Evolutionary conservation across 2,888 invertebrate species (phyloP), one percentile per base, ranked within the genome.

Genomic region (Perizoma affinitatum): DNA sequence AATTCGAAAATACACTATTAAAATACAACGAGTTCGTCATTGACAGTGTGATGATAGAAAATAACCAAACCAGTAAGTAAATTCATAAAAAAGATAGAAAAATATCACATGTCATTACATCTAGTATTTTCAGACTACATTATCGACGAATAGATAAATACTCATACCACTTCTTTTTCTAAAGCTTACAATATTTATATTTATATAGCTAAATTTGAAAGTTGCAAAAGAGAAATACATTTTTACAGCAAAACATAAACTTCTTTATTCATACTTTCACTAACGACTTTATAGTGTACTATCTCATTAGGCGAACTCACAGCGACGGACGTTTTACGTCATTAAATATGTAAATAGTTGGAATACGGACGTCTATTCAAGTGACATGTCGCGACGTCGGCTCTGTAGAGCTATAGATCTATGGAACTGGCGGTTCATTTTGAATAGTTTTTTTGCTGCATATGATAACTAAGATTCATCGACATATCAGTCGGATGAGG

Each of bases 261-360:
- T 59, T 56, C 38, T 41, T 57, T 48, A 67, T 59, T 60, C 44
- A 53, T 63, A 67, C 72, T 72, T 73, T 73, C 69, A 62, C 73
- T 74, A 73, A 75, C 75, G 73, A 73, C 76, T 79, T 78, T 79
- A 82, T 83, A 83, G 82, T 81, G 81, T 79, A 50, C 50, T 50
- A 82, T 86, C 90, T 90, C 89, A 90, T 90, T 90, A 90, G 78
- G 80, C 75, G 71, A 76, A 74, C 73, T 73, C 77, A 75, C 68
- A 58, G 76, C 80, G 83, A 85, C 86, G 78, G 82, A 84, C 87
- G 80, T 76, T 83, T 82, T 81, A 82, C 83, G 84, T 90, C 90
- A 89, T 90, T 90, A 88, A 87, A 85, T 88, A 90, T 91, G 90
- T 88, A 90, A 90, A 90, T 90, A 87, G 79, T 84, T 77, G 83